Base-by-base conservation (phyloP, 92 coral and sea anemone genomes). In the Porites cylindrica region DNA sequence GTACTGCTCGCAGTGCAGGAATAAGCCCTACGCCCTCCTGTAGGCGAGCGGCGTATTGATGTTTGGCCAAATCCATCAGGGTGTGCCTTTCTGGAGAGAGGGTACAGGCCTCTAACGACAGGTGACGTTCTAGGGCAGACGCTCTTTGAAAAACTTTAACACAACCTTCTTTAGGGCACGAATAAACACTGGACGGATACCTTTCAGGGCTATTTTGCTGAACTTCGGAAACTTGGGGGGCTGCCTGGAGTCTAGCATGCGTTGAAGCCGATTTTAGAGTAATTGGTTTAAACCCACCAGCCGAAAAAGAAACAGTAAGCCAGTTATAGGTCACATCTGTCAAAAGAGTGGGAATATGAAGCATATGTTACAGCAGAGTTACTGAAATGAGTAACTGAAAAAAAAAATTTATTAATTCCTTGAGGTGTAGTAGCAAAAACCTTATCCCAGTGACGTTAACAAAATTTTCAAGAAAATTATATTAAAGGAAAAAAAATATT, bases 21-120 rank as follows among this genome's bases (percentile, higher is more conserved):
- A 51, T 21, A 76, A 76, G 65, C 6, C 80, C 80, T 51, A 76
- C 80, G 20, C 66, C 66, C 21, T 76, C 66, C 19, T 51, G 65
- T 21, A 76, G 80, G 32, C 66, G 16, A 12, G 62, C 29, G 62
- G 79, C 17, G 63, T 75, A 75, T 60, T 14, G 79, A 7, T 47
- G 79, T 60, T 75, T 51, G 38, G 80, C 80, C 80, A 76, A 10
- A 16, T 76, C 80, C 66, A 76, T 76, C 66, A 76, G 80, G 32
- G 66, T 76, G 65, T 76, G 80, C 66, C 66, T 76, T 32, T 76
- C 47, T 6, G 80, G 66, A 10, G 66, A 76, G 65, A 76, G 26
- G 19, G 66, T 4, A 62, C 80, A 76, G 66, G 80, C 65, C 7
- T 76, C 80, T 53, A 76, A 62, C 8, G 80, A 76, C 17, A 76